Evolutionary conservation across 2,113 vertebrate genomes (phyloP).

Genomic region (Chaenogobius annularis): DNA sequence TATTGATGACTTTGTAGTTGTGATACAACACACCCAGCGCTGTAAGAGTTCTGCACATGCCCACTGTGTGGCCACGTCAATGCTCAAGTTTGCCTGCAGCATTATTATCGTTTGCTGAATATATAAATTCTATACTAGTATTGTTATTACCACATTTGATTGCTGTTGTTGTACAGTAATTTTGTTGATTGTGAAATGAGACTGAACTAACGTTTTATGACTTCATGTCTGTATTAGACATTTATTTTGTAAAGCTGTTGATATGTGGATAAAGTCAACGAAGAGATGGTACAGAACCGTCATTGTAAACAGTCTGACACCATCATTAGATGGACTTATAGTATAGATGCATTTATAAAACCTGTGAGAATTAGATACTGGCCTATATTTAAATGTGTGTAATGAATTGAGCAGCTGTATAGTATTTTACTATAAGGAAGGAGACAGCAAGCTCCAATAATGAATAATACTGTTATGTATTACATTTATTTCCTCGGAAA

Average conservation of each 20-base stretch:
- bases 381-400: slow-evolving; percentile 69
- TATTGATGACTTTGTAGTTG: slow-evolving; percentile 95
- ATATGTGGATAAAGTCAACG: slow-evolving; percentile 95
- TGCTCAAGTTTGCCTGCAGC: slow-evolving; percentile 95
- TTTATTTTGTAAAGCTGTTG: slow-evolving; percentile 99
- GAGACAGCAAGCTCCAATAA: slow-evolving; percentile 87
- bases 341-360: slow-evolving; percentile 87
- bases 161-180: slow-evolving; percentile 89
- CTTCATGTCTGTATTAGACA: slow-evolving; percentile 99
- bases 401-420: slow-evolving; percentile 83
- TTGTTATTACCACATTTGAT: slow-evolving; percentile 88
- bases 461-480: slow-evolving; percentile 90
- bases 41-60: slow-evolving; percentile 93
- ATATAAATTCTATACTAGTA: slow-evolving; percentile 65
- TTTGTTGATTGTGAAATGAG: slow-evolving; percentile 92
- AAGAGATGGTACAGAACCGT: slow-evolving; percentile 98
- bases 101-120: slow-evolving; percentile 83
- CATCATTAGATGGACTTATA: slow-evolving; percentile 97
- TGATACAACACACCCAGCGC: slow-evolving; percentile 96
- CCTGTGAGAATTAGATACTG: slow-evolving; percentile 84
- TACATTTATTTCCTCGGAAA: slow-evolving; percentile 90
- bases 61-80: slow-evolving; percentile 94
- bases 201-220: slow-evolving; percentile 89
- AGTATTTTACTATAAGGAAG: slow-evolving; percentile 84
- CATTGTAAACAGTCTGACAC: slow-evolving; percentile 95